A percentile compares a stretch with the other conserved stretches of the same genome.
Conservation (phyloP, 2,113 vertebrate species). For the Nothocercus julius region DNA sequence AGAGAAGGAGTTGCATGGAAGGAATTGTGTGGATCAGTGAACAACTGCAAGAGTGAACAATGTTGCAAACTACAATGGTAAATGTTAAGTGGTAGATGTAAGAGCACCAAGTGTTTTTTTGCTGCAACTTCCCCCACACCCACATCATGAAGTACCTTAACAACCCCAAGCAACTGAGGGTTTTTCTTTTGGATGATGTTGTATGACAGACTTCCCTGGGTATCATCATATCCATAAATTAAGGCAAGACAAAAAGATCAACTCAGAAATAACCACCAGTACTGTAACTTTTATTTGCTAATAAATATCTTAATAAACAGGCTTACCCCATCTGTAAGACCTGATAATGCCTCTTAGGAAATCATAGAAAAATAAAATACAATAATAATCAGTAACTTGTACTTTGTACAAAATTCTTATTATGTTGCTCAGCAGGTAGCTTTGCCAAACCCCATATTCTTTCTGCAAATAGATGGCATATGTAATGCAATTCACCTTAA, state of each 20-base stretch:
- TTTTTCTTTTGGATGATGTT: neutral
- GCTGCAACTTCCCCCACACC: neutral
- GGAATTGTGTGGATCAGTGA: neutral
- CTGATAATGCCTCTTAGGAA: slow-evolving; percentile 95
- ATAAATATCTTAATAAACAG: slow-evolving; percentile 93
- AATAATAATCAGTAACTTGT: slow-evolving; percentile 95
- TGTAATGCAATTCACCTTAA: slow-evolving; percentile 78
- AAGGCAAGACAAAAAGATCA: slow-evolving; percentile 64
- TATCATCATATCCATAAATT: neutral
- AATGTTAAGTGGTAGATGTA: neutral
- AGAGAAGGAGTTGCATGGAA: neutral
- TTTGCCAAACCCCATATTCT: slow-evolving; percentile 92
- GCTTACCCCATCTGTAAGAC: slow-evolving; percentile 92
- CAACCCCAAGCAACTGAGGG: neutral
- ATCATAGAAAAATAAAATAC: slow-evolving; percentile 99
- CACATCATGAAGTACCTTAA: neutral
- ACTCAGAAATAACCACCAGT: slow-evolving; percentile 80
- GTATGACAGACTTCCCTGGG: slow-evolving; percentile 22
- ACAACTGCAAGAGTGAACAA: neutral
- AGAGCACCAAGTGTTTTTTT: neutral
- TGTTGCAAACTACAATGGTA: neutral
- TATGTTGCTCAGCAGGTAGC: slow-evolving; percentile 95
- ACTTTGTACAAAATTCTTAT: slow-evolving; percentile 97
- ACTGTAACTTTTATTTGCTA: slow-evolving; percentile 95
- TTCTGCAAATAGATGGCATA: slow-evolving; percentile 80